Evolutionary conservation across 2,888 invertebrate genomes (phyloP).

Genomic region (Sphecodes monilicornis): DNA sequence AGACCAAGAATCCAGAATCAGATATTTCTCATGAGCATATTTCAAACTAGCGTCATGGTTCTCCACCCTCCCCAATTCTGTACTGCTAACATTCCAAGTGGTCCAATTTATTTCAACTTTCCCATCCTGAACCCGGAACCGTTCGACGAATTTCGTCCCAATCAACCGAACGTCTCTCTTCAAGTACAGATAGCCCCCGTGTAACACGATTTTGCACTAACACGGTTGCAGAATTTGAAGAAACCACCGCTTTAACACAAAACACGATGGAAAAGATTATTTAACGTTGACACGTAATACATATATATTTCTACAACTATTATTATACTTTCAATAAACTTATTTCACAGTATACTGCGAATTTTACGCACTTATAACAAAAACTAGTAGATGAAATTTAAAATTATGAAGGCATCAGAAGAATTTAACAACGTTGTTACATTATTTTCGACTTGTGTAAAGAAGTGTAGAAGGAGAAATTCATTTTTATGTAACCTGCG

Average conservation of each 20-base stretch:
- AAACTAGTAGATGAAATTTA: too few species aligned
- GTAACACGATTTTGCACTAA: conserved; percentile 1
- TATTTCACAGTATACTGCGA: too few species aligned
- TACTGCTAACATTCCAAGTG: not conserved
- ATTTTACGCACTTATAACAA: too few species aligned
- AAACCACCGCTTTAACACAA: not conserved
- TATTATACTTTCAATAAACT: too few species aligned
- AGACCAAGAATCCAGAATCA: not conserved
- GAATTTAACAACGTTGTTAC: too few species aligned
- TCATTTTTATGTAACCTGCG: too few species aligned
- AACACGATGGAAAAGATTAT: not conserved
- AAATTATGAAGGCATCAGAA: too few species aligned
- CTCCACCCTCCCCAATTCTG: not conserved
- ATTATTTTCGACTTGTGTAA: too few species aligned
- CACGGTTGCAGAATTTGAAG: not conserved
- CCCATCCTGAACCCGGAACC: not conserved
- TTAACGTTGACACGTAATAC: not conserved
- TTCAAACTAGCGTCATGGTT: not conserved
- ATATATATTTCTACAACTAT: too few species aligned
- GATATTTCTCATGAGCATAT: conserved; percentile 2
- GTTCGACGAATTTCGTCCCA: conserved; percentile 19
- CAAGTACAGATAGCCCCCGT: not conserved
- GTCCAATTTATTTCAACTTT: conserved; percentile 24
- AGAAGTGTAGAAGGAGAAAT: too few species aligned
- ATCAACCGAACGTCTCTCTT: not conserved